phyloP scores from a whole-genome alignment of 2,888 invertebrate genomes.

The Diaphora mendica region DNA sequence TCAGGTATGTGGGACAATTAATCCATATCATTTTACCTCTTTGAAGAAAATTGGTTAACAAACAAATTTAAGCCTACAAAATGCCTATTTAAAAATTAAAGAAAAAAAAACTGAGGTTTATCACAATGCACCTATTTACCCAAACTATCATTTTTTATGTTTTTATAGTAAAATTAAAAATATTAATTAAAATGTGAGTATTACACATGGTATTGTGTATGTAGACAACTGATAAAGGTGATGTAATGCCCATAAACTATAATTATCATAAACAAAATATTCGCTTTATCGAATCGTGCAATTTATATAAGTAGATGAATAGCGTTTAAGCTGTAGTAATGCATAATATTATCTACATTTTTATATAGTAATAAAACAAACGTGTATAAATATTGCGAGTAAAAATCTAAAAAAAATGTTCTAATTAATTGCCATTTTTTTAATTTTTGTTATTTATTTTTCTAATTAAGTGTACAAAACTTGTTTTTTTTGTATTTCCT shows the following conservation, averaged over 20 bases:
- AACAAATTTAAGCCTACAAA: background rate
- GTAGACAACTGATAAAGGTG: slow-evolving; percentile 23
- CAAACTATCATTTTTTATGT: background rate
- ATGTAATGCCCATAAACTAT: slow-evolving; percentile 50
- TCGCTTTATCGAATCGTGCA: slow-evolving; percentile 86
- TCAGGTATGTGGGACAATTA: slow-evolving; percentile 58
- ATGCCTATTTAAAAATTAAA: background rate
- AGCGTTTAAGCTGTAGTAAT: slow-evolving; percentile 72
- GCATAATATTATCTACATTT: slow-evolving; percentile 69
- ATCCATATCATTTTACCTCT: slow-evolving; percentile 36
- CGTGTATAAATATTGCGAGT: slow-evolving; percentile 66
- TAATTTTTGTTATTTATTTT: slow-evolving; percentile 84
- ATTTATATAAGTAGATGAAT: slow-evolving; percentile 80
- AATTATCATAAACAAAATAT: slow-evolving; percentile 63
- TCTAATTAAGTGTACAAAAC: slow-evolving; percentile 71
- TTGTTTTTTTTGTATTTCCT: slow-evolving; percentile 61
- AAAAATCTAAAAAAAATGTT: slow-evolving; percentile 48
- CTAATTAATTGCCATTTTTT: slow-evolving; percentile 73
- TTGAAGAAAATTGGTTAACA: background rate
- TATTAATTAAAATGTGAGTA: background rate
- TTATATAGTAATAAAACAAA: slow-evolving; percentile 56
- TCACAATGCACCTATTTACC: background rate
- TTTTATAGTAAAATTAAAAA: background rate
- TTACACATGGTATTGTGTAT: background rate
- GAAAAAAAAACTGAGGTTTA: background rate